Evolutionary conservation across 2,888 invertebrate genomes (phyloP).

Genomic region (Augochlorella aurata): DNA sequence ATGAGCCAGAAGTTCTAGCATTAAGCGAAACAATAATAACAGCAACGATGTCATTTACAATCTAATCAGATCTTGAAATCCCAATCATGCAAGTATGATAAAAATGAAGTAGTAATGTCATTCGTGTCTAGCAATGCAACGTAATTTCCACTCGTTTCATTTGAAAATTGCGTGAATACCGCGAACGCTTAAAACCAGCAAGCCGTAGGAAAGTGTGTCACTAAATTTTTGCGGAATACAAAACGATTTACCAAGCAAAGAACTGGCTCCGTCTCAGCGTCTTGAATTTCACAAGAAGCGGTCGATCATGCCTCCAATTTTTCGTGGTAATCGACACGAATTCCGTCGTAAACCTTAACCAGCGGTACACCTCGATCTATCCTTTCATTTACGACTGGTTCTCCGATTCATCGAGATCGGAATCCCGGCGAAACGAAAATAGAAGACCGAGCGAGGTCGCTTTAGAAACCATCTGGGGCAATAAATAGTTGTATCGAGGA

Average conservation of each 20-base stretch:
- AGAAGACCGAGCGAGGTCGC: conserved; percentile 1
- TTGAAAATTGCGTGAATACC: too few species aligned
- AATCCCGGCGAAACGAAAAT: neutral
- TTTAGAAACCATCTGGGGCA: conserved; percentile 18
- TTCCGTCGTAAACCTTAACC: conserved; percentile 8
- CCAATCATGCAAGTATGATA: too few species aligned
- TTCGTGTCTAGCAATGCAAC: too few species aligned
- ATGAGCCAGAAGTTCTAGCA: too few species aligned
- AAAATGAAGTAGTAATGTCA: too few species aligned
- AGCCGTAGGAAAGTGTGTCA: neutral
- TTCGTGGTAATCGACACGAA: conserved; percentile 13
- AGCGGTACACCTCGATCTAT: neutral
- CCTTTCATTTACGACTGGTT: conserved; percentile 21
- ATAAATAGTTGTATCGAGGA: conserved; percentile 23
- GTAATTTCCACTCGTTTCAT: too few species aligned
- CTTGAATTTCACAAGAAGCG: neutral
- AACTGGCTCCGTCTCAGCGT: neutral
- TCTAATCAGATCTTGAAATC: too few species aligned
- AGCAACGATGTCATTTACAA: too few species aligned
- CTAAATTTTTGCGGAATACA: neutral
- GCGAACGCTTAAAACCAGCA: neutral
- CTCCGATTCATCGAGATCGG: conserved; percentile 2
- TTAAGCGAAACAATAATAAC: too few species aligned
- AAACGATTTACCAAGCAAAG: neutral
- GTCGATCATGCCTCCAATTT: conserved; percentile 7